Conservation (phyloP, 2,113 vertebrate species). For the Excalfactoria chinensis region DNA sequence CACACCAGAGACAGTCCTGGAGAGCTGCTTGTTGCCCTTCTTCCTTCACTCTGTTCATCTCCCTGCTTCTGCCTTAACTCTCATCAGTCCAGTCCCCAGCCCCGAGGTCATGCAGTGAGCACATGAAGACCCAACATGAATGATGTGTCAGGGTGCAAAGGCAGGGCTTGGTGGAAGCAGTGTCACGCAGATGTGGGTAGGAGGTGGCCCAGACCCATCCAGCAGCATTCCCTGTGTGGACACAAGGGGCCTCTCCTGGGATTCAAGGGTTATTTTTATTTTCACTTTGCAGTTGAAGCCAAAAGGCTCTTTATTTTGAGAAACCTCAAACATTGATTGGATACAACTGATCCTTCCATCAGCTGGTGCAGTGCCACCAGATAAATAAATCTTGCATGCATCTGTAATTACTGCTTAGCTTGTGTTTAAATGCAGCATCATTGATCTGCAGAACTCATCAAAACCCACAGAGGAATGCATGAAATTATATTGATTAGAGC, state of each 20-base stretch:
- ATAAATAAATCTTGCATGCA: slow-evolving; percentile 39
- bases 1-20: rapidly evolving
- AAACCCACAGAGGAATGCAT: slow-evolving; percentile 23
- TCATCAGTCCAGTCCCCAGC: background rate
- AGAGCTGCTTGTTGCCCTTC: background rate
- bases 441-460: slow-evolving; percentile 50
- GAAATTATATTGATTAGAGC: slow-evolving; percentile 32
- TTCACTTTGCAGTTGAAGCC: background rate
- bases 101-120: background rate
- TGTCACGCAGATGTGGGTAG: background rate
- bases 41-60: background rate
- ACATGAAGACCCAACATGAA: background rate
- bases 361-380: slow-evolving; percentile 50
- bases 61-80: background rate
- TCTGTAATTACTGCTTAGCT: slow-evolving; percentile 59
- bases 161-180: background rate
- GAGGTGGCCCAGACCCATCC: background rate
- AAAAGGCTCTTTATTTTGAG: slow-evolving; percentile 43
- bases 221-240: background rate
- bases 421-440: slow-evolving; percentile 50
- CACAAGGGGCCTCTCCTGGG: background rate
- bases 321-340: slow-evolving; percentile 38
- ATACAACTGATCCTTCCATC: slow-evolving; percentile 24
- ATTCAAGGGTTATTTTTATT: background rate
- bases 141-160: background rate